A percentile compares a stretch with the other conserved stretches of the same genome.
Conservation (phyloP, 2,113 vertebrate species). For the Oenanthe melanoleuca region DNA sequence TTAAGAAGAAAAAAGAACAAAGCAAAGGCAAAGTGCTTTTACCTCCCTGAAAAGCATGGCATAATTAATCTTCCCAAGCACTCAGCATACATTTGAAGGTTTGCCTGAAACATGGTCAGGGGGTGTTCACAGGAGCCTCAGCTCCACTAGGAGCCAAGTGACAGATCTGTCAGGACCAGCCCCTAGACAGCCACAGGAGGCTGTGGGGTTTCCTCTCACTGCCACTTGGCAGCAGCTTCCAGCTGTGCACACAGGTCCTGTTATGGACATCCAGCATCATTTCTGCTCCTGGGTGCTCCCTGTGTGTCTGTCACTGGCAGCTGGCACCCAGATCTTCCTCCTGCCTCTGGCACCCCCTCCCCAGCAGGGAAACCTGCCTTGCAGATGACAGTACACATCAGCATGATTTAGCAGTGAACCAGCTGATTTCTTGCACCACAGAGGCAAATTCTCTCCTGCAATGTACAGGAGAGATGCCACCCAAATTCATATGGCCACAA, state of each 20-base stretch:
- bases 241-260: not conserved
- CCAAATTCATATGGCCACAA: not conserved
- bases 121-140: not conserved
- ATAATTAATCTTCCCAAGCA: not conserved
- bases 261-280: fast-evolving
- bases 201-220: fast-evolving
- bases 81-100: not conserved
- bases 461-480: not conserved
- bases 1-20: not conserved
- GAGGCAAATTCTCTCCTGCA: not conserved
- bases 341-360: not conserved
- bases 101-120: fast-evolving
- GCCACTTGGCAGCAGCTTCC: not conserved
- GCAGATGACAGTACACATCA: not conserved
- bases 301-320: fast-evolving
- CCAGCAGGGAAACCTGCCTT: not conserved
- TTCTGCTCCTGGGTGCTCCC: not conserved
- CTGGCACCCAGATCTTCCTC: not conserved
- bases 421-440: not conserved
- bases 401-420: not conserved
- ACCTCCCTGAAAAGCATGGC: not conserved
- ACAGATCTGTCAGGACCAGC: not conserved
- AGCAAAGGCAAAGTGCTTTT: not conserved
- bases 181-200: not conserved
- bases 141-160: not conserved